A percentile compares a stretch with the other conserved stretches of the same genome.
These are phyloP conservation scores for Parapsyche elsis DNA, from an alignment of 1,140 invertebrate species.

Conservation along the genomic window DNA sequence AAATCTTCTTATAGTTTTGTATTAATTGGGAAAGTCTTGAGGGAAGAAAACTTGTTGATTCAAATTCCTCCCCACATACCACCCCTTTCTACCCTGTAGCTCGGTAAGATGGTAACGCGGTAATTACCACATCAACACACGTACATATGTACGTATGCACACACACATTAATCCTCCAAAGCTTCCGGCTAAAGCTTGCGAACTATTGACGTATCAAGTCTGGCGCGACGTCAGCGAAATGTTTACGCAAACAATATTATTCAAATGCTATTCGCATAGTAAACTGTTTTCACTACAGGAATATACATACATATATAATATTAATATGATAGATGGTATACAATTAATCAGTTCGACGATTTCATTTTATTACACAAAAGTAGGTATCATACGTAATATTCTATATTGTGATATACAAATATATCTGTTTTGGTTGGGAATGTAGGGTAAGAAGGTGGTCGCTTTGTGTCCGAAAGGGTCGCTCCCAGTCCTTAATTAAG, in stretches of 20 bases:
- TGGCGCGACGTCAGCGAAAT: not conserved
- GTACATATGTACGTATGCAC: not conserved
- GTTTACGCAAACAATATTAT: not conserved
- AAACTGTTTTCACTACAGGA: no score
- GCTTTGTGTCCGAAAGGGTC: slow-evolving; percentile 24
- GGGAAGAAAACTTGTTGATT: slow-evolving; percentile 9
- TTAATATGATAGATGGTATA: no score
- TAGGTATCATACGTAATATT: no score
- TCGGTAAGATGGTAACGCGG: not conserved
- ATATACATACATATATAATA: no score
- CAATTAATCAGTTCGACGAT: no score
- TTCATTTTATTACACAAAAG: no score
- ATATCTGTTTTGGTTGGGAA: not conserved
- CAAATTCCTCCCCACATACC: slow-evolving; percentile 4
- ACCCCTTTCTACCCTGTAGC: not conserved
- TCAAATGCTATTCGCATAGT: not conserved
- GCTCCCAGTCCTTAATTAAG: slow-evolving; percentile 33
- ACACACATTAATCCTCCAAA: slow-evolving; percentile 7
- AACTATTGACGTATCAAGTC: slow-evolving; percentile 3
- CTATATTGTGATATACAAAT: no score
- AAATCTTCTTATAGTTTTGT: no score
- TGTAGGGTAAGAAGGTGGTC: not conserved
- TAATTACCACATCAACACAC: not conserved
- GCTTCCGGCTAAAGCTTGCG: not conserved
- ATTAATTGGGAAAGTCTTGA: not conserved